These are phyloP conservation scores for Mobula birostris DNA, from an alignment of 2,113 vertebrate genomes.

Conservation along the genomic window DNA sequence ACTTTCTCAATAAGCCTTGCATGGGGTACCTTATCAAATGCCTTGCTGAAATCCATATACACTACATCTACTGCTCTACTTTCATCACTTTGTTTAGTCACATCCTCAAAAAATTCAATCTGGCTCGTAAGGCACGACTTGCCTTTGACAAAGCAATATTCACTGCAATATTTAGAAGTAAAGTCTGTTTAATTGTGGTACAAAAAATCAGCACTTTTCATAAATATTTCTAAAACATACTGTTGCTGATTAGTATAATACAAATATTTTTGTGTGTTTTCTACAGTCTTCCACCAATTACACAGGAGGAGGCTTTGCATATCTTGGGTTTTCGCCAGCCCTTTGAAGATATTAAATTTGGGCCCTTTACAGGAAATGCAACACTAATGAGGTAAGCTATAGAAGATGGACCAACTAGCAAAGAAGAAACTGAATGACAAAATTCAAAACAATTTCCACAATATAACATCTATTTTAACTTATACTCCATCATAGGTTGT, in stretches of 20 bases:
- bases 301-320: constrained; percentile 91
- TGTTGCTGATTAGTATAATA: background rate
- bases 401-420: background rate
- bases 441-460: background rate
- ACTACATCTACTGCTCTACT: too few species aligned
- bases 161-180: background rate
- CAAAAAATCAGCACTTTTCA: background rate
- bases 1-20: too few species aligned
- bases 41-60: too few species aligned
- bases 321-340: constrained; percentile 94
- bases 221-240: background rate
- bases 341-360: constrained; percentile 96
- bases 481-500: too few species aligned
- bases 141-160: too few species aligned
- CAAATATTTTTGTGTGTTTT: constrained; percentile 36
- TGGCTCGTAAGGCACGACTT: too few species aligned
- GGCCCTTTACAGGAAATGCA: constrained; percentile 96
- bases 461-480: background rate
- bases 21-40: too few species aligned
- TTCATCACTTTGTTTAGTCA: too few species aligned
- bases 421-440: background rate
- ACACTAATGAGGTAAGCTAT: constrained; percentile 84
- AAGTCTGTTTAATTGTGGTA: background rate
- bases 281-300: constrained; percentile 81
- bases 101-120: too few species aligned